These are phyloP conservation scores for Circaetus cinerascens DNA, from an alignment of 2,113 vertebrate genomes.

Conservation along the genomic window DNA sequence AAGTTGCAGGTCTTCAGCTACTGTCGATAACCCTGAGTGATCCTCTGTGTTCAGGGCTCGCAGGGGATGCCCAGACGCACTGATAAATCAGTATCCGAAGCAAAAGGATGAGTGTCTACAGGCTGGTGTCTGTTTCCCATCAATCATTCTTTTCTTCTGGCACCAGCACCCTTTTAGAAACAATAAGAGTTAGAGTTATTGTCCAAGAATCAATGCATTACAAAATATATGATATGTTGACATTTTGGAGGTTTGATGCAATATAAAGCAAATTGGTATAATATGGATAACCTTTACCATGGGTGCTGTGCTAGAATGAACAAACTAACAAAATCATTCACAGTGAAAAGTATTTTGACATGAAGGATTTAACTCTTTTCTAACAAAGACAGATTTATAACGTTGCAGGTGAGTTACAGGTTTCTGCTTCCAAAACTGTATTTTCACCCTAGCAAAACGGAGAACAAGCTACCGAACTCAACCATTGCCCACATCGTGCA, in stretches of 20 bases:
- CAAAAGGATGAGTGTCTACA: slow-evolving; percentile 74
- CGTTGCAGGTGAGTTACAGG: slow-evolving; percentile 10
- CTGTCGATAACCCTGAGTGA: slow-evolving; percentile 65
- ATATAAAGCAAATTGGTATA: slow-evolving; percentile 63
- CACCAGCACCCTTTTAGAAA: slow-evolving; percentile 80
- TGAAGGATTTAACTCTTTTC: slow-evolving; percentile 54
- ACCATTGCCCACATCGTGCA: background rate
- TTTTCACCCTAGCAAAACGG: slow-evolving; percentile 37
- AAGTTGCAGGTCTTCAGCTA: slow-evolving; percentile 47
- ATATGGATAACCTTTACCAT: slow-evolving; percentile 64
- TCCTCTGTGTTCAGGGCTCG: slow-evolving; percentile 39
- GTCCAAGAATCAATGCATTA: slow-evolving; percentile 66
- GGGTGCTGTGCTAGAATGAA: slow-evolving; percentile 29
- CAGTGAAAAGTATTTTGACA: slow-evolving; percentile 41
- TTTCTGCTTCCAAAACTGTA: slow-evolving; percentile 34
- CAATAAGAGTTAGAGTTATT: slow-evolving; percentile 80
- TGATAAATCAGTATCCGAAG: slow-evolving; percentile 71
- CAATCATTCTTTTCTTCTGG: slow-evolving; percentile 83
- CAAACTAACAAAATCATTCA: slow-evolving; percentile 49
- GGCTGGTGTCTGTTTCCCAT: slow-evolving; percentile 77
- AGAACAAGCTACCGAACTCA: background rate
- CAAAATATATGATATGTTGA: slow-evolving; percentile 68
- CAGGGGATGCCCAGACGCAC: slow-evolving; percentile 32
- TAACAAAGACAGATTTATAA: slow-evolving; percentile 52
- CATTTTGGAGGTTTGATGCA: slow-evolving; percentile 69